Conservation (phyloP, 2,113 vertebrate genomes). For the Xerus inauris region DNA sequence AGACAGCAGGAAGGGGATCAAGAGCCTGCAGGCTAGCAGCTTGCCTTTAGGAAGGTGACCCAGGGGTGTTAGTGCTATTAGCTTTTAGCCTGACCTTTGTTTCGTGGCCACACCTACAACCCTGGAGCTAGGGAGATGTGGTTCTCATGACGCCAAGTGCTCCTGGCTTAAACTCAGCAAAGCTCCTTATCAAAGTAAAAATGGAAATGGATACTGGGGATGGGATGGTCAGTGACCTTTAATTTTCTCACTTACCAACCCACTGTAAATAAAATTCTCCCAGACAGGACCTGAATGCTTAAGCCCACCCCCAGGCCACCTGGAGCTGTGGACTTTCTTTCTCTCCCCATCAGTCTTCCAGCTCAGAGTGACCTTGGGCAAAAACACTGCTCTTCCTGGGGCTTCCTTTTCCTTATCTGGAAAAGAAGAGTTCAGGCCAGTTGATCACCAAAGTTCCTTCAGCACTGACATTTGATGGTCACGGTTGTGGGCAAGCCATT, state of each 20-base stretch:
- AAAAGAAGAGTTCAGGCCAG: not conserved
- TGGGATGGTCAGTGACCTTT: not conserved
- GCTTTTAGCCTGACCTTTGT: not conserved
- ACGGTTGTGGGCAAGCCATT: not conserved
- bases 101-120: fast-evolving
- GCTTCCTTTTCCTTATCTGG: not conserved
- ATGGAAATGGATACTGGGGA: not conserved
- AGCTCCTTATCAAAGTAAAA: not conserved
- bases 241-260: no score
- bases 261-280: not conserved
- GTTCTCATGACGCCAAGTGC: not conserved
- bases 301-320: not conserved
- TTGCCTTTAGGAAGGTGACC: not conserved
- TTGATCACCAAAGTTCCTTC: not conserved
- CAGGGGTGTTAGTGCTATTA: not conserved
- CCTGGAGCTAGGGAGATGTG: not conserved
- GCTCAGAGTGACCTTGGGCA: not conserved
- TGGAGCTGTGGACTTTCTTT: not conserved
- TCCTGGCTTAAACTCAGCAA: not conserved
- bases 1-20: not conserved
- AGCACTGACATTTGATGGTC: not conserved
- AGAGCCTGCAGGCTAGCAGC: not conserved
- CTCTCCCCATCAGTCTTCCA: not conserved
- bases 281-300: not conserved
- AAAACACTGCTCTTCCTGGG: not conserved